Base-by-base conservation (phyloP, 2,113 vertebrate genomes). In the Oncorhynchus gorbuscha region DNA sequence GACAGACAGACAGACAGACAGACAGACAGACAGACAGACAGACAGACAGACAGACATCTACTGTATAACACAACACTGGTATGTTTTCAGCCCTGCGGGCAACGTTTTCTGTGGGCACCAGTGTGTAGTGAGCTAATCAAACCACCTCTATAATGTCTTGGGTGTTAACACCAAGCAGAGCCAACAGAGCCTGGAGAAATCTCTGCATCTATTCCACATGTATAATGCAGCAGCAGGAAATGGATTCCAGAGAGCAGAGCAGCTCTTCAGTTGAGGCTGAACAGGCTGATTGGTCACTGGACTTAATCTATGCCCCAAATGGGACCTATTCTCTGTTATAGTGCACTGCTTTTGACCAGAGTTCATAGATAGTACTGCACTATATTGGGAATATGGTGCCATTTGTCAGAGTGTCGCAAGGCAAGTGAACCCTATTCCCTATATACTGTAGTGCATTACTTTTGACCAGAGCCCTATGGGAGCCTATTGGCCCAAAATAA, bases 211-310 rank as follows among this genome's bases (percentile, higher is more conserved):
- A 45, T 76, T 35, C 71, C 78, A 77, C 78, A 91, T 92, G 91
- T 79, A 88, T 86, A 92, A 88, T 90, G 87, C 85, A 87, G 81
- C 79, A 83, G 80, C 59, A 85, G 76, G 82, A 87, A 92, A 84
- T 87, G 73, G 88, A 90, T 86, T 91, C 81, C 77, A 9, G 69
- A 83, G 76, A 79, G 81, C 71, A 83, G 76, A 76, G 80, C 35
- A 0, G 66, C 67, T 1, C 82, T 78, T 85, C 84, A 64, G 59
- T 75, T 81, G 79, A 81, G 86, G 79, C 82, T 81, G 76, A 89
- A 76, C 82, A 71, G 68, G 74, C 76, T 92, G 93, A 93, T 93
- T 92, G 91, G 87, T 90, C 86, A 83, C 76, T 87, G 90, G 85
- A 91, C 86, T 89, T 82, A 85, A 79, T 80, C 85, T 82, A 76